Percentiles rank a stretch among this genome's conserved stretches.
phyloP scores from a whole-genome alignment of 2,888 invertebrate genomes.

The Dioctria rufipes region DNA sequence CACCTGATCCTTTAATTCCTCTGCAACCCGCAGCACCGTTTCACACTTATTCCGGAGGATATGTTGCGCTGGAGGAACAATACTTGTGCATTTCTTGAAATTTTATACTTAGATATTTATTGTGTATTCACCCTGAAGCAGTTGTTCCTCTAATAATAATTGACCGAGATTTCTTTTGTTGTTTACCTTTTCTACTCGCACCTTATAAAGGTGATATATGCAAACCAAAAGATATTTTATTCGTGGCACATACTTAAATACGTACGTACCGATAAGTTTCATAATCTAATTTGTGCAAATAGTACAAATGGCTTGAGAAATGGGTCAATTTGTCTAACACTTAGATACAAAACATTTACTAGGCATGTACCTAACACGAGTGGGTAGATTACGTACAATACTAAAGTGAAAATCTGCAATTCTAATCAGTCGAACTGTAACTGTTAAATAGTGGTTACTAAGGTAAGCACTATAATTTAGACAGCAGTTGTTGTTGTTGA shows the following conservation, averaged over 20 bases:
- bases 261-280: slow-evolving; percentile 1
- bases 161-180: too few species aligned
- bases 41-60: not conserved
- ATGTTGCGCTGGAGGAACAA: too few species aligned
- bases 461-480: slow-evolving; percentile 5
- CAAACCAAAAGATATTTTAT: not conserved
- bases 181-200: too few species aligned
- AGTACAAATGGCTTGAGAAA: slow-evolving; percentile 11
- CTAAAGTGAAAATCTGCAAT: slow-evolving; percentile 14
- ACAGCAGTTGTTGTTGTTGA: not conserved
- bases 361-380: slow-evolving; percentile 2
- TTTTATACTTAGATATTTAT: not conserved
- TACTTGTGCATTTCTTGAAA: slow-evolving; percentile 14
- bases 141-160: too few species aligned
- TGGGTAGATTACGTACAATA: not conserved
- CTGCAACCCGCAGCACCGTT: not conserved
- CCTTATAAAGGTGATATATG: too few species aligned
- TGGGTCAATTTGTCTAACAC: not conserved
- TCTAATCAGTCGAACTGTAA: slow-evolving; percentile 19
- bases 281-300: too few species aligned
- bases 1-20: not conserved
- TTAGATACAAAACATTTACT: not conserved
- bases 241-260: slow-evolving; percentile 9
- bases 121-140: not conserved
- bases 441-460: not conserved